A percentile compares a stretch with the other conserved stretches of the same genome.
Conservation (phyloP, 2,113 vertebrate genomes). For the Ageneiosus marmoratus region DNA sequence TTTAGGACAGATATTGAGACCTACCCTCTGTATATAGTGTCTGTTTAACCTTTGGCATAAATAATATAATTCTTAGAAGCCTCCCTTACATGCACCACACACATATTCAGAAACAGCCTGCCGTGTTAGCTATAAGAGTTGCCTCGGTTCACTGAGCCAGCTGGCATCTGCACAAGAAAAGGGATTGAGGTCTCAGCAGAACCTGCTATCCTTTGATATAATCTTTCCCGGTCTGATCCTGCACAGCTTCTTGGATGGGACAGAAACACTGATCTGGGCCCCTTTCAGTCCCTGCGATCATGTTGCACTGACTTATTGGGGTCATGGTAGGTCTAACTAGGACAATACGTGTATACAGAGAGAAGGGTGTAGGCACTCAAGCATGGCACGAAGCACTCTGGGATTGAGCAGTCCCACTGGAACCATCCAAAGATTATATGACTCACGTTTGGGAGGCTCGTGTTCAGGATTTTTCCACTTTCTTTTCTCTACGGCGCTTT, state of each 20-base stretch:
- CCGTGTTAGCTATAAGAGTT: background rate
- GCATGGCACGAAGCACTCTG: conserved; percentile 26
- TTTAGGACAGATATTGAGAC: background rate
- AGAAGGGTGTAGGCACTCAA: conserved; percentile 46
- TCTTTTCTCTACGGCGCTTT: background rate
- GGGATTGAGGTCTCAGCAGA: conserved; percentile 13
- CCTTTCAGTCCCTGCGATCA: conserved; percentile 27
- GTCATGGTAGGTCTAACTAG: conserved; percentile 26
- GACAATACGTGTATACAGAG: conserved; percentile 54
- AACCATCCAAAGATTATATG: conserved; percentile 4
- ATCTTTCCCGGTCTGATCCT: conserved; percentile 26
- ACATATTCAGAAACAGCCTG: background rate
- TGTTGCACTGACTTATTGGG: conserved; percentile 36
- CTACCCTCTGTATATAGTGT: background rate
- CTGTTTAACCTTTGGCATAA: background rate
- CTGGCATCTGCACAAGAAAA: conserved; percentile 28
- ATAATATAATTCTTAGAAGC: conserved; percentile 12
- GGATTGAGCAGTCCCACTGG: conserved; percentile 25
- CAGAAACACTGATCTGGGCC: conserved; percentile 10
- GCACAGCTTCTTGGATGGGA: conserved; percentile 3
- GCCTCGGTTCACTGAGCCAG: background rate
- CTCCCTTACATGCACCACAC: conserved; percentile 12
- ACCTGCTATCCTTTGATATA: conserved; percentile 26
- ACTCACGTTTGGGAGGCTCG: background rate
- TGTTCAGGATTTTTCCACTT: background rate